Evolutionary conservation across 2,888 invertebrate species (phyloP).

Genomic region (Apamea anceps): DNA sequence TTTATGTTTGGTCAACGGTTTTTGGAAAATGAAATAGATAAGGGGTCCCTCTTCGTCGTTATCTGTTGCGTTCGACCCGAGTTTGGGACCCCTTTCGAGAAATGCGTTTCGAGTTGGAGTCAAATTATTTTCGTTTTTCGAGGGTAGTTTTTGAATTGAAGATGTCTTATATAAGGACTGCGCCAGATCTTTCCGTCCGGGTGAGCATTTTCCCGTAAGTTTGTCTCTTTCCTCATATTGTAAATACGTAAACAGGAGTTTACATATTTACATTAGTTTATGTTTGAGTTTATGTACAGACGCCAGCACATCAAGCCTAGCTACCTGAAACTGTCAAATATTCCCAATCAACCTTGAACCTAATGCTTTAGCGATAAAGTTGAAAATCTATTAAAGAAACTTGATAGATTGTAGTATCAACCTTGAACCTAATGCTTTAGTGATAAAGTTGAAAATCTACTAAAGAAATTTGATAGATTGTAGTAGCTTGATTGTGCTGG

Average conservation of each 20-base stretch:
- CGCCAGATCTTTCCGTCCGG: conserved; percentile 1
- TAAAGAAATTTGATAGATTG: too few relatives aligned
- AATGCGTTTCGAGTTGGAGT: conserved; percentile 64
- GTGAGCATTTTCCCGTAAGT: not conserved
- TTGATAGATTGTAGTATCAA: too few relatives aligned
- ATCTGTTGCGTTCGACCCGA: conserved; percentile 67
- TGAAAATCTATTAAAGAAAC: too few relatives aligned
- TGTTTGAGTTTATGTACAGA: too few relatives aligned
- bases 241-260: not conserved
- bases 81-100: conserved; percentile 56
- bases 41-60: conserved; percentile 66
- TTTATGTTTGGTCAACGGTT: conserved; percentile 86
- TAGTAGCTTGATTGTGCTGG: too few relatives aligned
- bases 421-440: too few relatives aligned
- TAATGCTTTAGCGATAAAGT: too few relatives aligned
- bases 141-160: conserved; percentile 42
- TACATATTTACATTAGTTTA: not conserved
- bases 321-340: too few relatives aligned
- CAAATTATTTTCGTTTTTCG: conserved; percentile 50
- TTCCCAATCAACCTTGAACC: too few relatives aligned
- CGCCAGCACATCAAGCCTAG: too few relatives aligned
- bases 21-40: conserved; percentile 84
- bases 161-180: conserved; percentile 17
- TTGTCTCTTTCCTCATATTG: not conserved
- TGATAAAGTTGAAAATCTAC: too few relatives aligned